A percentile compares a stretch with the other conserved stretches of the same genome.
These are phyloP conservation scores for Prunella strophiata DNA, from an alignment of 2,797 vertebrate species.

Conservation along the genomic window DNA sequence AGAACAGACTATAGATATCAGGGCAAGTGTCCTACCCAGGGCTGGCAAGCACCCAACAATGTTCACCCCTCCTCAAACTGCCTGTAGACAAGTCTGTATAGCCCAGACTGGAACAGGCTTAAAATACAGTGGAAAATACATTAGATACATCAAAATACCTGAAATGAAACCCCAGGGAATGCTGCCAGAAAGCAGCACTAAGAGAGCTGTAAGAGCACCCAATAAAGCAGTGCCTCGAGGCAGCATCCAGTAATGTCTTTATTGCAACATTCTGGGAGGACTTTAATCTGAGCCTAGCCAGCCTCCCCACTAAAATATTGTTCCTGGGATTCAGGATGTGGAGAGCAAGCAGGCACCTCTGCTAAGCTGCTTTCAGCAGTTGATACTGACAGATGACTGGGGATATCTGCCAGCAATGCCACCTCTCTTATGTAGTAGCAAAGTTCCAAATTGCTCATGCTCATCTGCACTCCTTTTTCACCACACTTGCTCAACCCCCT, in stretches of 20 bases:
- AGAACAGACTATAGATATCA: background rate
- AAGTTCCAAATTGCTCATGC: background rate
- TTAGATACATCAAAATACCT: constrained; percentile 23
- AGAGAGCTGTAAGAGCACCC: background rate
- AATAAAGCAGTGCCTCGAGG: background rate
- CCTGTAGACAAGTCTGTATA: background rate
- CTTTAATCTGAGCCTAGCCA: background rate
- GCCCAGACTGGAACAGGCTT: background rate
- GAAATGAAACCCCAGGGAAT: constrained; percentile 17
- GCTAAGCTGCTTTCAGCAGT: background rate
- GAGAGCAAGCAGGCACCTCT: background rate
- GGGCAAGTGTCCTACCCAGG: background rate
- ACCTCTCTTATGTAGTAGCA: background rate
- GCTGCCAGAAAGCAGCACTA: background rate
- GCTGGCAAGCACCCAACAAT: background rate
- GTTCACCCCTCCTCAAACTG: background rate
- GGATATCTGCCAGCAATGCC: background rate
- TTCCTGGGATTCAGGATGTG: background rate
- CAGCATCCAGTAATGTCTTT: background rate
- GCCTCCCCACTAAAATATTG: background rate
- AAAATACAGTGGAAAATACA: constrained; percentile 54
- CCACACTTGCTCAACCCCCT: background rate
- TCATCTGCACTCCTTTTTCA: background rate
- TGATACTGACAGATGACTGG: background rate
- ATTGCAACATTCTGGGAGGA: background rate